phyloP scores from a whole-genome alignment of 2,797 vertebrate species.

The Otolemur crassicaudatus region DNA sequence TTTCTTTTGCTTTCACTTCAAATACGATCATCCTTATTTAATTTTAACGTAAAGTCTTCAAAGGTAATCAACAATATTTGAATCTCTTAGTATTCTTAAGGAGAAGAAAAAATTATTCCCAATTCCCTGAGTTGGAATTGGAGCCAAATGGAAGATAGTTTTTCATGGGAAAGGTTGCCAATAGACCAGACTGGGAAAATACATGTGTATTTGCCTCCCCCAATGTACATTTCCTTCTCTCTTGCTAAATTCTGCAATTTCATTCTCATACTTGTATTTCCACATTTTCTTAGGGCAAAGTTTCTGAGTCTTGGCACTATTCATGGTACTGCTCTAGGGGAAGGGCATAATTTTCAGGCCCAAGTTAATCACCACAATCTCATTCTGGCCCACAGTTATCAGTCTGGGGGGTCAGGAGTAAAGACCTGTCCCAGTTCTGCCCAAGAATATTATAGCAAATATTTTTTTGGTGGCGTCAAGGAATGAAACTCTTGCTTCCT shows the following conservation, averaged over 20 bases:
- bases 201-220: background rate
- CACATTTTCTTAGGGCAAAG: background rate
- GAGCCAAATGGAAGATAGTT: conserved; percentile 5
- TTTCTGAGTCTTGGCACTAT: background rate
- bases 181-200: background rate
- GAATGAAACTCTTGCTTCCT: background rate
- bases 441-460: background rate
- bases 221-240: background rate
- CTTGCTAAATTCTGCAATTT: background rate
- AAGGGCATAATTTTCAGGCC: background rate
- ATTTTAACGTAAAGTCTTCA: background rate
- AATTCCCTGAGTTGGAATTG: background rate
- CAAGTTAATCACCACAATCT: too few relatives aligned
- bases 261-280: background rate
- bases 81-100: background rate
- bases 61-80: background rate
- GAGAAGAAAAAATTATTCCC: background rate
- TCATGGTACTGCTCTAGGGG: background rate
- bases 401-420: background rate
- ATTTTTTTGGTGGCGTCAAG: background rate
- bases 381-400: background rate
- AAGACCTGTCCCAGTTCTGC: background rate
- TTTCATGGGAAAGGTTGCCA: background rate
- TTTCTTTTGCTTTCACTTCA: background rate
- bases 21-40: background rate